phyloP scores from a whole-genome alignment of 53 echinoderm and acorn worm genomes.

The Holothuria leucospilota region DNA sequence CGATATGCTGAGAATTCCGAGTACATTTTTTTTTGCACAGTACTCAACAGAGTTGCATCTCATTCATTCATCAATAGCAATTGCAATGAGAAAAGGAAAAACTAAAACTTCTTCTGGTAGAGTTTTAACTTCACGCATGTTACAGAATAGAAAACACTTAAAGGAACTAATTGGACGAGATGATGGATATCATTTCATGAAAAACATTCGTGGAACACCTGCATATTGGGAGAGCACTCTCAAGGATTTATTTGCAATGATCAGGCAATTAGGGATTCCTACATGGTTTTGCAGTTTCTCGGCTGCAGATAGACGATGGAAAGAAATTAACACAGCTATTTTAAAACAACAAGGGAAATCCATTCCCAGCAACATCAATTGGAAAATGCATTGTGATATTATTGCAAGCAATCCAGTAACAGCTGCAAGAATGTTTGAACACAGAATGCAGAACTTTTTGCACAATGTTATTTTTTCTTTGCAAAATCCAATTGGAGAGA shows the following conservation, averaged over 20 bases:
- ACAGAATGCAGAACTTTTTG: conserved; percentile 4
- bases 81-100: conserved; percentile 74
- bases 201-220: conserved; percentile 71
- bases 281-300: conserved; percentile 72
- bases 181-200: conserved; percentile 60
- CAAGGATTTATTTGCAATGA: conserved; percentile 71
- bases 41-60: conserved; percentile 71
- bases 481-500: neutral
- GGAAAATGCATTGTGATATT: conserved; percentile 65
- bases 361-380: conserved; percentile 49
- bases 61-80: conserved; percentile 71
- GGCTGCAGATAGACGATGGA: conserved; percentile 62
- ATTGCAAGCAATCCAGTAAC: conserved; percentile 25
- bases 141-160: conserved; percentile 52
- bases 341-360: conserved; percentile 54
- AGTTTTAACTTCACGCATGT: conserved; percentile 49
- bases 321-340: conserved; percentile 54
- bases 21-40: conserved; percentile 83
- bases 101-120: conserved; percentile 35
- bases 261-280: conserved; percentile 64
- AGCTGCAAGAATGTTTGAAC: conserved; percentile 15
- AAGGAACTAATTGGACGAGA: conserved; percentile 56
- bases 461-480: neutral
- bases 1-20: conserved; percentile 74
- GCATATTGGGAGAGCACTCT: conserved; percentile 68